Conservation (phyloP, 2,797 vertebrate species). For the Tiaroga cobitis region DNA sequence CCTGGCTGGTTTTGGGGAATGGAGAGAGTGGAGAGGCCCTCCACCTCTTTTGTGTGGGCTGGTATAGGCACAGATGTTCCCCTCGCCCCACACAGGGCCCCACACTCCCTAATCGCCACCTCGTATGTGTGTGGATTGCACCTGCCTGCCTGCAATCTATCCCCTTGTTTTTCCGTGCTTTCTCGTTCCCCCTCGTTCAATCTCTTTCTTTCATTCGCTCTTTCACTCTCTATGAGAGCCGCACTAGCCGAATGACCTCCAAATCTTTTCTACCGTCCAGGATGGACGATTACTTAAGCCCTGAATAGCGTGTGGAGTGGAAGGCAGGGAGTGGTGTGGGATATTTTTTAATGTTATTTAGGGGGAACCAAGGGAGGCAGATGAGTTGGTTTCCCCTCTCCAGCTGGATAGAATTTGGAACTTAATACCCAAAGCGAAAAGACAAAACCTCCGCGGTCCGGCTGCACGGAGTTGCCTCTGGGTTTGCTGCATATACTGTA, state of each 20-base stretch:
- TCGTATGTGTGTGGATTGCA: conserved; percentile 80
- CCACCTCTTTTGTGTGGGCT: conserved; percentile 69
- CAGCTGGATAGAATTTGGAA: conserved; percentile 78
- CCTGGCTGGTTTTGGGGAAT: conserved; percentile 72
- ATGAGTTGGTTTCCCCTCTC: conserved; percentile 61
- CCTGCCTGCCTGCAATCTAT: conserved; percentile 78
- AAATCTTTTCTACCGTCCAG: conserved; percentile 65
- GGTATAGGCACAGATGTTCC: conserved; percentile 89
- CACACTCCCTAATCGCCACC: conserved; percentile 84
- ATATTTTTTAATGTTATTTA: conserved; percentile 57
- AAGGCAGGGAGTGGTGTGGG: conserved; percentile 55
- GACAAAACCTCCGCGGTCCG: conserved; percentile 71
- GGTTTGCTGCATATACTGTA: conserved; percentile 46
- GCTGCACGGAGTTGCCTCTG: conserved; percentile 64
- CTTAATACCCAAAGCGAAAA: conserved; percentile 71
- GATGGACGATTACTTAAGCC: conserved; percentile 68
- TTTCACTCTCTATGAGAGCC: conserved; percentile 48
- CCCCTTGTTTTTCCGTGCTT: conserved; percentile 50
- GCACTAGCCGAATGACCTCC: conserved; percentile 54
- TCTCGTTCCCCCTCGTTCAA: conserved; percentile 44
- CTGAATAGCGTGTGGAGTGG: conserved; percentile 59
- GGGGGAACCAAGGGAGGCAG: conserved; percentile 62
- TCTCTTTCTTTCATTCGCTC: conserved; percentile 44
- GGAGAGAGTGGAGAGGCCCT: conserved; percentile 65
- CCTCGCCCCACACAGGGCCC: conserved; percentile 81